These are phyloP conservation scores for Antitype chi DNA, from an alignment of 2,888 invertebrate species.

Conservation along the genomic window DNA sequence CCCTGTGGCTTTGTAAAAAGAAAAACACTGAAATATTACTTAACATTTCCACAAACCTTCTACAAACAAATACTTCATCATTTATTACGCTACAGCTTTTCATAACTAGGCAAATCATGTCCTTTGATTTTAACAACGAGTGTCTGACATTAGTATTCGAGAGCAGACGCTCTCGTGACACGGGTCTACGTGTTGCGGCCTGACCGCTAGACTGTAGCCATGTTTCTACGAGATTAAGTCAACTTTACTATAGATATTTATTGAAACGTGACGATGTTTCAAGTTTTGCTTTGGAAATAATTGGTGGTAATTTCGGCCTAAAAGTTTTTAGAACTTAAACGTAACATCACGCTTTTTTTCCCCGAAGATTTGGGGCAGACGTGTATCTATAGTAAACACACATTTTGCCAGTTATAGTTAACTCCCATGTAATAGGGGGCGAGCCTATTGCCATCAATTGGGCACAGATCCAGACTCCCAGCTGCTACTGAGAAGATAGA, in stretches of 20 bases:
- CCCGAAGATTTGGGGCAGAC: too few species aligned
- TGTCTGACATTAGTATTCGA: constrained; percentile 55
- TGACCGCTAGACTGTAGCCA: constrained; percentile 27
- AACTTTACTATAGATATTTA: constrained; percentile 20
- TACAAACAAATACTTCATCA: background rate
- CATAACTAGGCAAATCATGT: constrained; percentile 23
- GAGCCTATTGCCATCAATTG: too few species aligned
- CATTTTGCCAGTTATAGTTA: too few species aligned
- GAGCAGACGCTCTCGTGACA: constrained; percentile 43
- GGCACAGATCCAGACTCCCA: too few species aligned
- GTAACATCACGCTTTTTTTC: too few species aligned
- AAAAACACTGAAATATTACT: background rate
- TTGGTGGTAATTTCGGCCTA: background rate
- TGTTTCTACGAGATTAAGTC: constrained; percentile 19
- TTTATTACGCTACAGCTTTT: background rate
- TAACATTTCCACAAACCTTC: background rate
- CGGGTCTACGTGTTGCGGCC: constrained; percentile 44
- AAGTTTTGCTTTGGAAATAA: constrained; percentile 2
- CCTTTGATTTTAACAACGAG: constrained; percentile 36
- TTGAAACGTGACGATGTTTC: constrained; percentile 26
- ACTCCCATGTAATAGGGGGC: too few species aligned
- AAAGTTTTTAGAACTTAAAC: background rate
- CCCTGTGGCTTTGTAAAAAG: too few species aligned
- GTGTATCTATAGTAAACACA: too few species aligned
- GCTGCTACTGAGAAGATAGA: too few species aligned